Percentiles rank a stretch among this genome's conserved stretches.
Conservation (phyloP, 2,797 vertebrate genomes). For the Malacoraja senta region DNA sequence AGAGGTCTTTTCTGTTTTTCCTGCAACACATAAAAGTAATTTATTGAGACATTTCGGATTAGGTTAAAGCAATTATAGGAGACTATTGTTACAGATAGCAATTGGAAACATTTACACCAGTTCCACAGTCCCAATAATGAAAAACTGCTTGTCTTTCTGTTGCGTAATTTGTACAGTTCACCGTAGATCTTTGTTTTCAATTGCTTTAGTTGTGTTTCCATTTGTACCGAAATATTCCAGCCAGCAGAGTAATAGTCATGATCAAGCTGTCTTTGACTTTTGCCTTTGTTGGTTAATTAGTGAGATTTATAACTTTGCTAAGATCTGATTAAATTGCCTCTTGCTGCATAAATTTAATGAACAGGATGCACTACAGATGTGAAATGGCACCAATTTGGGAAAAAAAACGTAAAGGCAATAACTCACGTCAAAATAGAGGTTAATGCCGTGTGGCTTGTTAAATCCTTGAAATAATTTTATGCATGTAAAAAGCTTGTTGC, state of each 20-base stretch:
- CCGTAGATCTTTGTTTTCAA: constrained; percentile 18
- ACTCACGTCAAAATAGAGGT: background rate
- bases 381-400: background rate
- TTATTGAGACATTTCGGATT: constrained; percentile 20
- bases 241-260: background rate
- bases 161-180: background rate
- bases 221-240: constrained; percentile 2
- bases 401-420: too few species aligned
- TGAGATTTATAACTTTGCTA: constrained; percentile 26
- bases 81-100: too few species aligned
- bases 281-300: constrained; percentile 28
- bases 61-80: background rate
- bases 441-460: background rate
- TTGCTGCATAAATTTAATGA: background rate
- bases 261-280: constrained; percentile 32
- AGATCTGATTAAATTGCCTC: background rate
- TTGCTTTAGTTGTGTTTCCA: constrained; percentile 11
- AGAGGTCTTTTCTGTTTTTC: background rate
- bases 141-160: background rate
- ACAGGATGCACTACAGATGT: background rate
- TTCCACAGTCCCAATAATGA: background rate
- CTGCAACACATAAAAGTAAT: constrained; percentile 11
- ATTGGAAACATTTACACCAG: background rate
- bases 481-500: background rate
- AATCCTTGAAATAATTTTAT: background rate